Evolutionary conservation across 2,797 vertebrate genomes (phyloP).

Genomic region (Anniella stebbinsi): DNA sequence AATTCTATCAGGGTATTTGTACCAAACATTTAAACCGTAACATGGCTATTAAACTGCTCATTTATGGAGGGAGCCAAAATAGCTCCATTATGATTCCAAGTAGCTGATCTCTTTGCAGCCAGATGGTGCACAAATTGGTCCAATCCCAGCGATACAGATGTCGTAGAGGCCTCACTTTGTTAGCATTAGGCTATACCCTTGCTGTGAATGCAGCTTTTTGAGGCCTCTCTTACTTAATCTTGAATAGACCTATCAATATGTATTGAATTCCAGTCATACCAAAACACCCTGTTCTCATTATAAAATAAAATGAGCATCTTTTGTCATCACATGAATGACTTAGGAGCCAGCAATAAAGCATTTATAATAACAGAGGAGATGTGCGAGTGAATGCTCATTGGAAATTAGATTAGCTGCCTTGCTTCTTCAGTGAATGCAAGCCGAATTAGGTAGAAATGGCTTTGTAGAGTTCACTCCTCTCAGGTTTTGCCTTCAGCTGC

Average conservation of each 20-base stretch:
- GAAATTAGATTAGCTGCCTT: constrained; percentile 50
- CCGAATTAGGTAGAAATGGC: constrained; percentile 41
- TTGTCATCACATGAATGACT: constrained; percentile 46
- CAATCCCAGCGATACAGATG: constrained; percentile 62
- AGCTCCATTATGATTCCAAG: constrained; percentile 63
- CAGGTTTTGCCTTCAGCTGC: constrained; percentile 12
- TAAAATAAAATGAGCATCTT: neutral
- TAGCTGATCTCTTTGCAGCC: constrained; percentile 63
- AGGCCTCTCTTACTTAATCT: constrained; percentile 48
- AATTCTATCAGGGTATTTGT: constrained; percentile 42
- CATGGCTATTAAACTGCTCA: constrained; percentile 49
- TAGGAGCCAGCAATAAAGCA: constrained; percentile 29
- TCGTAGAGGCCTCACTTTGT: constrained; percentile 52
- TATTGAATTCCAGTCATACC: constrained; percentile 32
- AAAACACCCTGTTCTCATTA: constrained; percentile 39
- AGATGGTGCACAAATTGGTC: constrained; percentile 72
- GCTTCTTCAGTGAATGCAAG: constrained; percentile 34
- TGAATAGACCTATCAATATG: neutral
- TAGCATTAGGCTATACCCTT: constrained; percentile 45
- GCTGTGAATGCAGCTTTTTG: constrained; percentile 50
- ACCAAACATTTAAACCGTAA: constrained; percentile 54
- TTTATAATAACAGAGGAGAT: constrained; percentile 26
- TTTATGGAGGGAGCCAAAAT: constrained; percentile 62
- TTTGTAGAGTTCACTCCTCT: constrained; percentile 40
- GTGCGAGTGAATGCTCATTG: constrained; percentile 36